A percentile compares a stretch with the other conserved stretches of the same genome.
phyloP scores from a whole-genome alignment of 2,113 vertebrate genomes.

The Myrmophylax atrothorax region DNA sequence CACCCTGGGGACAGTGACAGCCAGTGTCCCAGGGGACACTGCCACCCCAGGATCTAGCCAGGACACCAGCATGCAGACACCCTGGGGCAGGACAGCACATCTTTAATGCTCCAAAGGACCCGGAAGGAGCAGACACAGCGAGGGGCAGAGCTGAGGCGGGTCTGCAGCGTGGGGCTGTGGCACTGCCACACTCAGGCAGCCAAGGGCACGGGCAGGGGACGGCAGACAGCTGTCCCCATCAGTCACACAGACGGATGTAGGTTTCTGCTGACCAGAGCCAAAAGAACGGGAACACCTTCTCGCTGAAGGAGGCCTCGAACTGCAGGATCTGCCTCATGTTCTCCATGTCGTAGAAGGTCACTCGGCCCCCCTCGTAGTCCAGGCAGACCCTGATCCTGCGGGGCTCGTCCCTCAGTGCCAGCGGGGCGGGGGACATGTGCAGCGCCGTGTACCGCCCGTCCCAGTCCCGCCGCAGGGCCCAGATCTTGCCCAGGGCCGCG shows the following conservation, averaged over 20 bases:
- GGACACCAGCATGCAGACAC: background rate
- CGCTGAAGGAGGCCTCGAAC: background rate
- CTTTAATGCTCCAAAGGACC: slow-evolving; percentile 3
- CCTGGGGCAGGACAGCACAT: background rate
- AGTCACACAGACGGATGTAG: background rate
- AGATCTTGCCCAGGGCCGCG: background rate
- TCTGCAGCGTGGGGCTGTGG: accelerated
- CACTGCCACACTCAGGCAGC: background rate
- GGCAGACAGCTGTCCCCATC: background rate
- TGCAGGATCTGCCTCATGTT: background rate
- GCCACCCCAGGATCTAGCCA: accelerated
- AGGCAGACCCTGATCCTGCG: slow-evolving; percentile 9
- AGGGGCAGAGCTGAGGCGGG: accelerated
- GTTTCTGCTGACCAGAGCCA: background rate
- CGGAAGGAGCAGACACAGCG: background rate
- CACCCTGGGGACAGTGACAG: no score
- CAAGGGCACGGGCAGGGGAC: background rate
- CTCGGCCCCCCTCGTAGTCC: background rate
- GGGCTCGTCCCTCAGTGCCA: background rate
- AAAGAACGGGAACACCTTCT: slow-evolving; percentile 53
- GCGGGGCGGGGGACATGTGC: accelerated
- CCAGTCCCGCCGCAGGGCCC: slow-evolving; percentile 22
- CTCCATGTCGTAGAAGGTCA: slow-evolving; percentile 15
- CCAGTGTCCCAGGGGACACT: no score
- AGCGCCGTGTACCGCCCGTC: background rate